These are phyloP conservation scores for Nyctibius bracteatus DNA, from an alignment of 2,113 vertebrate genomes.

Conservation along the genomic window DNA sequence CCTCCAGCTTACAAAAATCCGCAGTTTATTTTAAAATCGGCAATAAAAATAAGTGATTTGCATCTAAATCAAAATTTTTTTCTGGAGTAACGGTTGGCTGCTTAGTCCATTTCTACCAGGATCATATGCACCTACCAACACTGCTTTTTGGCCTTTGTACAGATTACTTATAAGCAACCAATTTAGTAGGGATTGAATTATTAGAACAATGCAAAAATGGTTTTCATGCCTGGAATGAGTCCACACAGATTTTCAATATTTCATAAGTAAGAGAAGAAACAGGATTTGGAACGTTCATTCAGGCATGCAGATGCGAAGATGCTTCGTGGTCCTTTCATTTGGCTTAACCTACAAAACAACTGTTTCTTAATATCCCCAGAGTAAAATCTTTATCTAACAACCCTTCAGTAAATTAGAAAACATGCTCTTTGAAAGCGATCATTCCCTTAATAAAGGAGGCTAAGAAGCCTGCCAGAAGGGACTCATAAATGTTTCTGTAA, in stretches of 20 bases:
- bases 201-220: background rate
- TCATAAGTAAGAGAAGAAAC: background rate
- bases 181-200: background rate
- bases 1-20: background rate
- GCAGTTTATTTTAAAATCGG: background rate
- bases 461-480: background rate
- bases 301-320: background rate
- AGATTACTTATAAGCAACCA: background rate
- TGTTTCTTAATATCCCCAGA: background rate
- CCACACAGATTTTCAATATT: background rate
- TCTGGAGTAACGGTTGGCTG: background rate
- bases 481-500: background rate
- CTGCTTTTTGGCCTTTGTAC: rapidly evolving
- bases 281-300: background rate
- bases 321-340: background rate
- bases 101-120: background rate
- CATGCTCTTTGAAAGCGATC: background rate
- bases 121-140: background rate
- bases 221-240: background rate
- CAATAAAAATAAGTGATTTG: background rate
- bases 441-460: background rate
- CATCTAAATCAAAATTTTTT: background rate
- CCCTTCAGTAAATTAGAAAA: background rate
- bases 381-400: background rate
- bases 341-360: background rate